Base-by-base conservation (phyloP, 2,888 invertebrate species). In the Euclidia mi region DNA sequence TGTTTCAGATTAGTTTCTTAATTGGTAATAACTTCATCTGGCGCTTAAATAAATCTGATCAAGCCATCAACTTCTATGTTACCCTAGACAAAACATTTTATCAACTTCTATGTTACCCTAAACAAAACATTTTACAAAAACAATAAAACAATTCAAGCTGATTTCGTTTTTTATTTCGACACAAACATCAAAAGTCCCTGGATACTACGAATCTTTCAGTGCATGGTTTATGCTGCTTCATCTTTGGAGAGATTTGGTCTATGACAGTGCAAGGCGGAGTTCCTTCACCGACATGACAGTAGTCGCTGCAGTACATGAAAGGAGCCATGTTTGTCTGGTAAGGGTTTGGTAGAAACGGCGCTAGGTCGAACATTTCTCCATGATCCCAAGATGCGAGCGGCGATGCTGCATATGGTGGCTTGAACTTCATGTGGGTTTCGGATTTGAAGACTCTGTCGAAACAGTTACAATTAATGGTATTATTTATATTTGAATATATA, bases 291-390 rank as follows among this genome's bases (percentile, higher is more conserved):
- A 92, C 84, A 45, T 93, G 94, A 47, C 94, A 94, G 37, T 94
- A 94, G 58, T 94, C 94, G 48, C 90, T 91, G 69, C 94, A 94
- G 74, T 94, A 94, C 94, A 94, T 94, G 65, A 92, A 92, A 0
- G 94, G 94, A 0, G 93, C 90, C 0, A 90, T 88, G 70, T 90
- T 91, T 0, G 93, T 92, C 74, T 94, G 94, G 70, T 77, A 93
- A 0, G 93, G 92, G 59, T 92, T 94, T 0, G 94, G 94, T 0
- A 88, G 87, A 75, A 82, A 91, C 0, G 92, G 92, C 0, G 92
- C 85, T 43, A 91, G 63, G 57, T 91, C 87, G 56, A 90, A 92
- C 1, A 56, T 45, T 63, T 92, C 94, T 0, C 90, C 92, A 43
- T 90, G 87, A n/a, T 65, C 59, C 90, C 91, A 92, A 0, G 89